phyloP scores from a whole-genome alignment of 2,113 vertebrate species.

The Sturnira hondurensis region DNA sequence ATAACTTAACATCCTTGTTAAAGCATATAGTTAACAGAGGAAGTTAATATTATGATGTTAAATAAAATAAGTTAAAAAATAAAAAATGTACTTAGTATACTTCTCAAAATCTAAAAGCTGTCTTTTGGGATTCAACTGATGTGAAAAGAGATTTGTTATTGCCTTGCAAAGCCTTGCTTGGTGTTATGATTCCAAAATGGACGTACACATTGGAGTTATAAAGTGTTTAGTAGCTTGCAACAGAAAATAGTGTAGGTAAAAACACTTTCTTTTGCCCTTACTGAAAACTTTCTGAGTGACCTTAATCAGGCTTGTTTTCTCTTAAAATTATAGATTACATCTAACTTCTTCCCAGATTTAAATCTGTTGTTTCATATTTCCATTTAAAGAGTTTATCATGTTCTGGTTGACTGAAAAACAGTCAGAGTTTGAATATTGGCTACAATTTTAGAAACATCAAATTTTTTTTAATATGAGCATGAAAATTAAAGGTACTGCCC shows the following conservation, averaged over 20 bases:
- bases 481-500: not conserved
- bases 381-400: not conserved
- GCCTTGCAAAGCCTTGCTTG: not conserved
- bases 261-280: not conserved
- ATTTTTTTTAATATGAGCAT: not conserved
- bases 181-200: not conserved
- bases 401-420: not conserved
- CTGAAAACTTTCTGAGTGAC: not conserved
- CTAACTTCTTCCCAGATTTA: not conserved
- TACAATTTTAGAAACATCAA: not conserved
- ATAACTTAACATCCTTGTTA: not conserved
- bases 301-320: not conserved
- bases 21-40: not conserved
- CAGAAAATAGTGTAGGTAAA: not conserved
- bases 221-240: not conserved
- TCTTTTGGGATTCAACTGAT: not conserved
- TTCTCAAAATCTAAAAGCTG: not conserved
- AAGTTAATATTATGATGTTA: not conserved
- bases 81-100: not conserved
- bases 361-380: not conserved
- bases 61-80: not conserved
- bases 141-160: not conserved
- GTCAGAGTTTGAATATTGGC: not conserved
- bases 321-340: not conserved
- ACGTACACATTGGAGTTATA: not conserved